Conservation (phyloP, 1,140 invertebrate species). For the Hylaeus volcanicus region DNA sequence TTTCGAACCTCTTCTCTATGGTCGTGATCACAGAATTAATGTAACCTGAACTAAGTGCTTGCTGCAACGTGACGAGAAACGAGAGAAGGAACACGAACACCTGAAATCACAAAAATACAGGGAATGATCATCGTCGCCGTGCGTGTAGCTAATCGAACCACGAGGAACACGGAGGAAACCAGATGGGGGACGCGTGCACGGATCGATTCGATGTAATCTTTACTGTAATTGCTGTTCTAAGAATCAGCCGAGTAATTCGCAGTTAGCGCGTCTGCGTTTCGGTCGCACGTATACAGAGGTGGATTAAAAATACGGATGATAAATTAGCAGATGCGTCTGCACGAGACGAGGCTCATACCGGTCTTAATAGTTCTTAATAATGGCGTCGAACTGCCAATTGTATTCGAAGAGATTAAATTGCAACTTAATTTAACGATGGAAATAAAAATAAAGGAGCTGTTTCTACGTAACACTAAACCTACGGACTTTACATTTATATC, state of each 20-base stretch:
- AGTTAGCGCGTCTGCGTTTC: neutral
- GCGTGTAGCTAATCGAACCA: neutral
- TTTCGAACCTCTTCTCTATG: conserved; percentile 97
- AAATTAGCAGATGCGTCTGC: neutral
- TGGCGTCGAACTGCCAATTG: too few relatives aligned
- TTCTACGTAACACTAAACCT: too few relatives aligned
- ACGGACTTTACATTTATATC: too few relatives aligned
- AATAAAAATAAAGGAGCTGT: too few relatives aligned
- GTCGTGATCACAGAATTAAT: conserved; percentile 98
- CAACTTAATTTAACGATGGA: too few relatives aligned
- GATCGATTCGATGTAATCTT: neutral
- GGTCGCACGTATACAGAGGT: neutral
- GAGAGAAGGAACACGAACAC: conserved; percentile 96
- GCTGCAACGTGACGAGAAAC: conserved; percentile 94
- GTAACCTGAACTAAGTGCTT: conserved; percentile 93
- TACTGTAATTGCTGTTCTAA: neutral
- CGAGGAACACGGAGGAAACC: neutral
- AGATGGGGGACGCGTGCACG: neutral
- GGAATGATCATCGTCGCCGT: neutral
- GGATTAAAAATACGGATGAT: neutral
- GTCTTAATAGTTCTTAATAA: neutral
- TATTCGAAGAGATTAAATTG: too few relatives aligned
- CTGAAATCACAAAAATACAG: conserved; percentile 80
- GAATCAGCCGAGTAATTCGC: neutral
- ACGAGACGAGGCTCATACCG: too few relatives aligned